Evolutionary conservation across 1,140 invertebrate genomes (phyloP), one percentile per base, ranked within the genome.

Genomic region (Bombus difficillimus): DNA sequence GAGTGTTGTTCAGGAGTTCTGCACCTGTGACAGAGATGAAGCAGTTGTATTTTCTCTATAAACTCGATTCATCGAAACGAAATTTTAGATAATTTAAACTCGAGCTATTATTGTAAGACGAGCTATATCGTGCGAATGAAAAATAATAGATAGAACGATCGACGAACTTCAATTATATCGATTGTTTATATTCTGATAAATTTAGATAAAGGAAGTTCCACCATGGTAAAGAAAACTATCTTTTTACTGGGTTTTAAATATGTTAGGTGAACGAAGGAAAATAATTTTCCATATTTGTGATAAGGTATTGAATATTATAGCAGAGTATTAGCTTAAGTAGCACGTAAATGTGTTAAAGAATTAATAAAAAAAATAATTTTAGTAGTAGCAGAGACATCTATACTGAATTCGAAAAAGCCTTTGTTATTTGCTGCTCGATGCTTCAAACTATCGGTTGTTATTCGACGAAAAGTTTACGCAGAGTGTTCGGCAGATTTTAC

Each of bases 11-110:
- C 80, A 1, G 95, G 95, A 5, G 86, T 81, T 22, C 74, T 81
- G 86, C 95, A 95, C 77, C 95, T 95, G 78, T 32, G 78, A 87
- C 37, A 9, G 2, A 64, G 79, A 71, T 15, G 8, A 25, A 53
- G 25, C 0, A 41, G 32, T 77, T 53, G 37, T 34, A 53, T 32
- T 12, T 62, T 62, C 10, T 10, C 12, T 10, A 2, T 22, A 2
- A 69, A 10, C 15, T 25, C 34, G 34, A 22, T 22, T 37, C 18
- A 9, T 37, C 5, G 32, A 12, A 34, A 69, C 37, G 59, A 62
- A n/a, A 62, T 62, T n/a, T n/a, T 62, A 13, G 12, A 28, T 12
- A n/a, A 53, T 53, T 5, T 53, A 18, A 53, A 53, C 47, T 1
- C 47, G 0, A 47, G 43, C 43, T 47, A 15, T 15, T 47, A 1